phyloP scores from a whole-genome alignment of 2,113 vertebrate species.

The Bagarius yarrelli region DNA sequence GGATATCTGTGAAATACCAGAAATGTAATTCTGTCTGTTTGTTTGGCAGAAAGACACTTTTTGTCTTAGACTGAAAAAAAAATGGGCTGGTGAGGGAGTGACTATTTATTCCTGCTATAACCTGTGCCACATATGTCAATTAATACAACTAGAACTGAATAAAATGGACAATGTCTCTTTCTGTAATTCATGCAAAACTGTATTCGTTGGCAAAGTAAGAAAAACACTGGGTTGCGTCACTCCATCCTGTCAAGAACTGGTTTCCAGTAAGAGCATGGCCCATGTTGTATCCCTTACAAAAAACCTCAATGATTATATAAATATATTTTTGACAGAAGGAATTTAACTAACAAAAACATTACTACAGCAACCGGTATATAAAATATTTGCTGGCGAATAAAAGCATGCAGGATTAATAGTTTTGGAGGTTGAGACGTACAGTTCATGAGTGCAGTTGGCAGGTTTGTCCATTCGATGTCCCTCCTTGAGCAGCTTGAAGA shows the following conservation, averaged over 20 bases:
- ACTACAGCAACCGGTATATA: not conserved
- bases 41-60: not conserved
- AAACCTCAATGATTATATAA: not conserved
- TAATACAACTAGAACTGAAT: not conserved
- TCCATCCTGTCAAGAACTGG: not conserved
- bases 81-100: not conserved
- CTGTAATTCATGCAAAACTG: not conserved
- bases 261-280: not conserved
- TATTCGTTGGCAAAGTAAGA: not conserved
- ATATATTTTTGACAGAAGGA: not conserved
- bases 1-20: no score
- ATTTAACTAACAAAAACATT: not conserved
- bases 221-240: not conserved
- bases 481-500: slow-evolving; percentile 97
- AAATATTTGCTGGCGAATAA: not conserved
- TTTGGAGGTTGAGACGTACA: slow-evolving; percentile 74
- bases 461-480: slow-evolving; percentile 99
- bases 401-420: not conserved
- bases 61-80: not conserved
- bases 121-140: not conserved
- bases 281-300: not conserved
- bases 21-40: no score
- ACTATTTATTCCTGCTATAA: not conserved
- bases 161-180: not conserved
- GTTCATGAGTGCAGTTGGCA: slow-evolving; percentile 93